Base-by-base conservation (phyloP, 2,888 invertebrate species). In the Idaea straminata region DNA sequence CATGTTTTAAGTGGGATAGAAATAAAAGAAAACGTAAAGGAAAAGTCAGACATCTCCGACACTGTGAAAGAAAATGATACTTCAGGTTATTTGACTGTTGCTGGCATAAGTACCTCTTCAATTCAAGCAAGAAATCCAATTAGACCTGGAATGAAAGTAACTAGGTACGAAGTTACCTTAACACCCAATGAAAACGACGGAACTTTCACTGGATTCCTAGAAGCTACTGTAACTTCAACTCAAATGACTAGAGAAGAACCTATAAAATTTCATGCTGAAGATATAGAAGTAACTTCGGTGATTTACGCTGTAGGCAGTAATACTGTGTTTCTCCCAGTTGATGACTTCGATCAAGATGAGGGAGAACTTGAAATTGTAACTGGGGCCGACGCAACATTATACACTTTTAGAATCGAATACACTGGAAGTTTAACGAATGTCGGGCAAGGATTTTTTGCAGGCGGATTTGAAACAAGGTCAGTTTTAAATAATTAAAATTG, bases 111-210 rank as follows among this genome's bases (percentile, higher is more conserved):
- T 47, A 13, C 47, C 47, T 47, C 47, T 7, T 47, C 47, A 47
- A 10, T 47, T 10, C 47, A 47, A 47, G 13, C 6, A 47, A 73
- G 77, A 60, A 82, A 80, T 60, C 70, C 77, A 61, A 66, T 87
- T 36, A 78, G 87, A 67, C 85, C 86, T 6, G 89, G 85, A 5
- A 83, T 88, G 79, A 13, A 38, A 0, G 75, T 84, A 0, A 72
- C 64, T 3, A 76, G 70, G 25, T 87, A 88, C 59, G n/a, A 34
- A 0, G 66, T 89, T 5, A 76, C 78, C 69, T 65, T 89, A 4
- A 71, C 76, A 6, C 77, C 83, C 1, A 65, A 86, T 66, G 60
- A 74, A 3, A 65, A 68, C 4, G 71, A 57, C 59, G 77, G 75
- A 0, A 76, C 73, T 0, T 89, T 89, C 67, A 67, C 16, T 66